These are phyloP conservation scores for Odontomyia ornata DNA, from an alignment of 2,888 invertebrate genomes.

Conservation along the genomic window DNA sequence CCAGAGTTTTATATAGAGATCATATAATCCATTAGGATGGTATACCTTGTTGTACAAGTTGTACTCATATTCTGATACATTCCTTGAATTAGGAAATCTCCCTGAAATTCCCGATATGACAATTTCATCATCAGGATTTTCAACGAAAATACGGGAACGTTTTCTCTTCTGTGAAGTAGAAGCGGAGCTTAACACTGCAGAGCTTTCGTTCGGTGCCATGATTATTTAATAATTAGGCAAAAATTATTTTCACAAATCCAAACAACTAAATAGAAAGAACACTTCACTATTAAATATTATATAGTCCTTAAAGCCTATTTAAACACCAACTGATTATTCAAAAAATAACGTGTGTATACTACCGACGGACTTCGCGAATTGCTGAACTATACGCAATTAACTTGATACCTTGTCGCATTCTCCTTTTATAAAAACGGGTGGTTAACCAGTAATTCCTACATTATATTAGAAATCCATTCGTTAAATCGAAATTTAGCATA, in stretches of 20 bases:
- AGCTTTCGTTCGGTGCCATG: slow-evolving; percentile 49
- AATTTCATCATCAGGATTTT: slow-evolving; percentile 66
- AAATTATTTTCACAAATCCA: not conserved
- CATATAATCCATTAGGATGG: not conserved
- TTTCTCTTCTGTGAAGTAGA: slow-evolving; percentile 32
- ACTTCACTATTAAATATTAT: not conserved
- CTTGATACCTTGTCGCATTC: slow-evolving; percentile 49
- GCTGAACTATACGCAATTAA: slow-evolving; percentile 59
- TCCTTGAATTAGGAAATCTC: slow-evolving; percentile 72
- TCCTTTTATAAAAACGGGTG: slow-evolving; percentile 54
- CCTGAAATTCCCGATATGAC: slow-evolving; percentile 71
- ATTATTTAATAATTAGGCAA: not conserved
- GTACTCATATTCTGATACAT: slow-evolving; percentile 70
- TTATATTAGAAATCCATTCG: slow-evolving; percentile 53
- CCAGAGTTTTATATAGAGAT: no score
- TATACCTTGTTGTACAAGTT: slow-evolving; percentile 69
- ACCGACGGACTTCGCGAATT: slow-evolving; percentile 53
- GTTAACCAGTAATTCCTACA: no score
- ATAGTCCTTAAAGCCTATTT: not conserved
- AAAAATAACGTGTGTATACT: not conserved
- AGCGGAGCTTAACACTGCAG: slow-evolving; percentile 7
- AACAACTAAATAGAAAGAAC: not conserved
- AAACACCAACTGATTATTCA: not conserved
- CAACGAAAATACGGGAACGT: slow-evolving; percentile 55
- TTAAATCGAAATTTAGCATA: not conserved